Base-by-base conservation (phyloP, 2,113 vertebrate genomes). In the Brevimyrus niger region DNA sequence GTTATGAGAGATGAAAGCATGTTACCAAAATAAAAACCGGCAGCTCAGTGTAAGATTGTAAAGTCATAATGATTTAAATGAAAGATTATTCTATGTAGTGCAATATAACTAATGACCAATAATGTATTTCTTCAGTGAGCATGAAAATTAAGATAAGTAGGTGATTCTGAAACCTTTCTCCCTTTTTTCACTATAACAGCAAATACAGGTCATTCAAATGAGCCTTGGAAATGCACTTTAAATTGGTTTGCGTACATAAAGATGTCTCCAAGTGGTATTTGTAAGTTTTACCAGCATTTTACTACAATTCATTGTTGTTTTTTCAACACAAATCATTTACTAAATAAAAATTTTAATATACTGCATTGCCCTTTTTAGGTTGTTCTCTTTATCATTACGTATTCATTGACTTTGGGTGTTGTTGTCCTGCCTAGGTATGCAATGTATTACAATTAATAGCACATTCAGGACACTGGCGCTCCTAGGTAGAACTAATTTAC, bases 401-500 rank as follows among this genome's bases (percentile, higher is more conserved):
- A 35, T 58, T 38, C 27, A 38, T 50, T 58, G 21, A 21, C 38
- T 27, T 87, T 46, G 8, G 53, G 35, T 46, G 21, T 51, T 53
- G 27, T 61, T 61, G 5, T 61, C 42, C 87, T 55, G 53, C 17
- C 35, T 87, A 55, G 21, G 7, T 90, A 91, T 92, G 93, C 91
- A 93, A 92, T 94, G 92, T 94, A 93, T 93, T 93, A 93, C 93
- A 93, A 94, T 94, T 94, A 94, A 93, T 93, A 92, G 92, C 21
- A 93, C 95, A 94, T 95, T 95, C 95, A 94, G 95, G 94, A 94
- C 94, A 93, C 93, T 94, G 94, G 92, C 90, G 92, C 92, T 93
- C 90, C 47, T 92, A 93, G 93, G 93, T 94, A 93, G 95, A 94
- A 95, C 94, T 94, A 90, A 95, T 95, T 94, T 94, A 93, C 89